phyloP scores from a whole-genome alignment of 92 coral and sea anemone genomes.

The Epizoanthus fatuus region DNA sequence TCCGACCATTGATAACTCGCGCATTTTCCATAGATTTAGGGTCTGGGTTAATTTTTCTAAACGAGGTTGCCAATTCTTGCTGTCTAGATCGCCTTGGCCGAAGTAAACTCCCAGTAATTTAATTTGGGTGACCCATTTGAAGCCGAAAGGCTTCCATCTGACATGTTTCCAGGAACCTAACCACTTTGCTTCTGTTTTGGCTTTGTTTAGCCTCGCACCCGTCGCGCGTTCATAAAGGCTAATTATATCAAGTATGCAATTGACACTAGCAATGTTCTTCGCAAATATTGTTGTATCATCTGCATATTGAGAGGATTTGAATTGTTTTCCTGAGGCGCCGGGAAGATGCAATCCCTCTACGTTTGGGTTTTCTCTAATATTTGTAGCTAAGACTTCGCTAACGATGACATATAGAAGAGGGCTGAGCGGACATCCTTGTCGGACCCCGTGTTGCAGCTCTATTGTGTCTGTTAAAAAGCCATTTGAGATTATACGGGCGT shows the following conservation, averaged over 20 bases:
- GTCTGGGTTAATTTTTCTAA: too few species aligned
- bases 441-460: neutral
- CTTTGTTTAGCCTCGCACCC: neutral
- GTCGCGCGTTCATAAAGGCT: neutral
- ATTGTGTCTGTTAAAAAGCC: neutral
- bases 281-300: neutral
- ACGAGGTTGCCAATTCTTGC: too few species aligned
- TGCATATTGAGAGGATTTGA: too few species aligned
- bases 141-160: neutral
- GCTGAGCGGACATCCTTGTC: neutral
- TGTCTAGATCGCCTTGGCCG: too few species aligned
- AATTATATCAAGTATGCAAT: too few species aligned
- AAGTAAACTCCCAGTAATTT: too few species aligned
- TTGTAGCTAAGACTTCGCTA: neutral
- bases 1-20: too few species aligned
- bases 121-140: neutral
- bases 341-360: neutral
- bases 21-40: too few species aligned
- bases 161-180: neutral
- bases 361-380: neutral
- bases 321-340: neutral
- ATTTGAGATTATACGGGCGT: neutral
- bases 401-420: too few species aligned
- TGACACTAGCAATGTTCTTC: neutral
- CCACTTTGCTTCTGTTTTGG: neutral